Base-by-base conservation (phyloP, 2,113 vertebrate genomes). In the Ia io region DNA sequence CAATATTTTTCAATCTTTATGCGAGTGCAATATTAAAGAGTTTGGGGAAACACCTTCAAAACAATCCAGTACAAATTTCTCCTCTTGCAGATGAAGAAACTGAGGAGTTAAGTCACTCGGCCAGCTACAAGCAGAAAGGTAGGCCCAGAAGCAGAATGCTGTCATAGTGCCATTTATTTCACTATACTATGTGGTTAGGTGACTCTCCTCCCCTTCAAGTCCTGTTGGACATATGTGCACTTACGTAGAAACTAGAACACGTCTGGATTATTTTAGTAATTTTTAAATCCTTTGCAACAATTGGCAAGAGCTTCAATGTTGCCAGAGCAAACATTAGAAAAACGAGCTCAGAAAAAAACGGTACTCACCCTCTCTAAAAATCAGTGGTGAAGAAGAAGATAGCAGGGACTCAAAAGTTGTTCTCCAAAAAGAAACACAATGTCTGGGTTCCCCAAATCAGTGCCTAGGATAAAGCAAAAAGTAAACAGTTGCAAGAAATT, bases 311-410 rank as follows among this genome's bases (percentile, higher is more conserved):
- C 13, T 85, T 94, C 67, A 51, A 28, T 16, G 2, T 61, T 79
- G 35, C 3, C 63, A 83, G 77, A 84, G 40, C 10, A 61, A 79
- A 89, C 10, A 35, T 47, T 42, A 67, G 74, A 63, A 77, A 91
- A 87, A 28, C 1, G 47, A 93, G 22, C 42, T 91, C 25, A 76
- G 9, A 92, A 51, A 93, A 35, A 37, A 80, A 35, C 25, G 44
- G 40, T 83, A 90, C 98, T 96, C 97, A 98, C 98, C 97, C 97
- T 86, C 20, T 82, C 16, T 6, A 16, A 84, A 87, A 70, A 20
- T 87, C 74, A 17, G 10, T 0, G 9, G 1, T 30, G 84, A 67
- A 86, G 25, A 18, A 0, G 40, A 79, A 1, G 0, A 76, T 0
- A 91, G 76, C 2, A 80, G 87, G 56, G 47, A 37, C 67, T 88